Conservation (phyloP, 1,140 invertebrate genomes). For the Cydia pomonella region DNA sequence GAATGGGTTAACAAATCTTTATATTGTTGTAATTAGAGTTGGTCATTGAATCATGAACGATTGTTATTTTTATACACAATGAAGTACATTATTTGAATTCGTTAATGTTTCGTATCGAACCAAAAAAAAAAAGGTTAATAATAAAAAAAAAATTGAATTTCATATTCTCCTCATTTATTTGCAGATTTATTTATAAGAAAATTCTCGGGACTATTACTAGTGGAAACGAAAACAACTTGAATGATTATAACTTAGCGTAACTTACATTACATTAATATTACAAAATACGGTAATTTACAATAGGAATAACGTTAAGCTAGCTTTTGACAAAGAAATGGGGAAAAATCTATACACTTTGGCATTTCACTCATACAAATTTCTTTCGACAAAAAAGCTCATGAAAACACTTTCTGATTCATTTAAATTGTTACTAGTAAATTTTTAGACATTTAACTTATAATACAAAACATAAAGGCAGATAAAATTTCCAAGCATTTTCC, state of each 20-base stretch:
- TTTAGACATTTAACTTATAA: background rate
- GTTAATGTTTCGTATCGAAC: too few relatives aligned
- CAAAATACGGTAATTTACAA: constrained; percentile 32
- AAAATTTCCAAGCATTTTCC: too few relatives aligned
- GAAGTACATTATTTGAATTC: too few relatives aligned
- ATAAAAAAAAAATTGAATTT: constrained; percentile 27
- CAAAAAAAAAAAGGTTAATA: too few relatives aligned
- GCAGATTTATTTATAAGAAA: constrained; percentile 8
- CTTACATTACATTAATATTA: constrained; percentile 28
- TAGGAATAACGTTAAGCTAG: background rate
- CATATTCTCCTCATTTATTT: constrained; percentile 27
- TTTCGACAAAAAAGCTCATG: background rate
- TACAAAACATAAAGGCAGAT: background rate
- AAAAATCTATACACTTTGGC: background rate
- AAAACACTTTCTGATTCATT: background rate
- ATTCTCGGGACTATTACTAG: background rate
- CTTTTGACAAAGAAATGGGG: background rate
- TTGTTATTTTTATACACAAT: too few relatives aligned
- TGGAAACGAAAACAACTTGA: constrained; percentile 16
- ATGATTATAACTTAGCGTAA: constrained; percentile 25
- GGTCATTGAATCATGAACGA: too few relatives aligned
- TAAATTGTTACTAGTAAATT: background rate
- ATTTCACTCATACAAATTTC: background rate
- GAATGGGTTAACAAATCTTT: too few relatives aligned
- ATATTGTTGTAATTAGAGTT: too few relatives aligned